Base-by-base conservation (phyloP, 2,113 vertebrate species). In the Nothocercus julius region DNA sequence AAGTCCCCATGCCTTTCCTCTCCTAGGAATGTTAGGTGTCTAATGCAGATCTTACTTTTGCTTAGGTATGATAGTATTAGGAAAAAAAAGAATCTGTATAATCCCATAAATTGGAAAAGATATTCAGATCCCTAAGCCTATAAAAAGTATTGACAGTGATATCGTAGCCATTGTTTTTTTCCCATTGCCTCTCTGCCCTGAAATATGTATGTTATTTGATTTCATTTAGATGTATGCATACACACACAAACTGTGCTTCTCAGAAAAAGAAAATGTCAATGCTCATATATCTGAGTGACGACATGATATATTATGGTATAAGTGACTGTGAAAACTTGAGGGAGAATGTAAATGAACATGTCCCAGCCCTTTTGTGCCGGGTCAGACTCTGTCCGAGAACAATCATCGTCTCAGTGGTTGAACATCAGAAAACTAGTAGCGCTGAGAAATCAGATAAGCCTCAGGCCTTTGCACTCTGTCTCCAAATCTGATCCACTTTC, bases 341-440 rank as follows among this genome's bases (percentile, higher is more conserved):
- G 42, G 19, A 64, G 51, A 89, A 45, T 53, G 25, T 5, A 53
- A 49, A 56, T 72, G 0, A 20, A 38, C 77, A n/a, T 83, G 11
- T 54, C 16, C 21, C 0, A 0, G 8, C 11, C 8, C 28, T 58
- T 80, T 68, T 27, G 68, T 1, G 1, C 7, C 28, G 42, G 42
- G 20, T 82, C 34, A 25, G 51, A 4, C 19, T 56, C 28, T 5
- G 2, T 63, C 36, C 38, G 16, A 42, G 13, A 82, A 19, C 25
- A 82, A 8, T 89, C 27, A 21, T 87, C 82, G 61, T 87, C 32
- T 56, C 34, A 2, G 32, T 36, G 42, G n/a, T 13, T 14, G 32
- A 53, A 53, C 47, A 28, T 25, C n/a, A 70, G 3, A 58, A 81
- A 94, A 17, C 8, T 74, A 8, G 3, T 53, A 18, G 5, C 9